A percentile compares a stretch with the other conserved stretches of the same genome.
phyloP scores from a whole-genome alignment of 2,797 vertebrate genomes.

The Sphenopsis melanotis region DNA sequence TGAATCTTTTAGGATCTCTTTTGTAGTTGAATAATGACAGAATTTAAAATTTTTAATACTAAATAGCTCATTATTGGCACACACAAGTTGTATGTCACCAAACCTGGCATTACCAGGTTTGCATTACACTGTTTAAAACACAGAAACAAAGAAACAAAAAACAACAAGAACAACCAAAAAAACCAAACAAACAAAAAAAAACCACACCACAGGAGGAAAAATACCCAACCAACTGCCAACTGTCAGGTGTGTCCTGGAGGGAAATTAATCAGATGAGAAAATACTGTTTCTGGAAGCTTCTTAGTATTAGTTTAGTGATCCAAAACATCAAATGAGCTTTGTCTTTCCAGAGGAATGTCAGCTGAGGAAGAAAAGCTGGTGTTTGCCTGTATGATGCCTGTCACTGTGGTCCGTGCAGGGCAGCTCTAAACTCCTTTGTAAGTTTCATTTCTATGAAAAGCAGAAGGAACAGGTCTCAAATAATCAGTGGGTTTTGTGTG shows the following conservation, averaged over 20 bases:
- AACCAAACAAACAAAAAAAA: not conserved
- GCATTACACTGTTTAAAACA: not conserved
- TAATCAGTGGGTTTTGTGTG: not conserved
- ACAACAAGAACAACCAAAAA: not conserved
- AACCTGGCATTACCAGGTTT: not conserved
- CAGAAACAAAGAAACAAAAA: not conserved
- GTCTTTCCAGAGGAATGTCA: not conserved
- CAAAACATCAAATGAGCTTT: not conserved
- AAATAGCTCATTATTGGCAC: not conserved
- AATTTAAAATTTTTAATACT: not conserved
- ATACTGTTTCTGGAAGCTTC: not conserved
- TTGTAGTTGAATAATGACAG: not conserved
- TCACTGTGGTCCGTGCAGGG: not conserved
- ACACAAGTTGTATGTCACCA: not conserved
- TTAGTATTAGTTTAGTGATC: not conserved
- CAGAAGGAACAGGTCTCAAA: not conserved
- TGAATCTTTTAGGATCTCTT: not conserved
- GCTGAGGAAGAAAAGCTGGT: not conserved
- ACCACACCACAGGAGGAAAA: too few relatives aligned
- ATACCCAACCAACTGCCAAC: accelerated
- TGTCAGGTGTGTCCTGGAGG: not conserved
- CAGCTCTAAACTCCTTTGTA: not conserved
- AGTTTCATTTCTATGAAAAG: not conserved
- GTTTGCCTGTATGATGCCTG: not conserved
- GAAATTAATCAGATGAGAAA: not conserved